These are phyloP conservation scores for Rhodeus uyekii DNA, from an alignment of 2,797 vertebrate species.

Conservation along the genomic window DNA sequence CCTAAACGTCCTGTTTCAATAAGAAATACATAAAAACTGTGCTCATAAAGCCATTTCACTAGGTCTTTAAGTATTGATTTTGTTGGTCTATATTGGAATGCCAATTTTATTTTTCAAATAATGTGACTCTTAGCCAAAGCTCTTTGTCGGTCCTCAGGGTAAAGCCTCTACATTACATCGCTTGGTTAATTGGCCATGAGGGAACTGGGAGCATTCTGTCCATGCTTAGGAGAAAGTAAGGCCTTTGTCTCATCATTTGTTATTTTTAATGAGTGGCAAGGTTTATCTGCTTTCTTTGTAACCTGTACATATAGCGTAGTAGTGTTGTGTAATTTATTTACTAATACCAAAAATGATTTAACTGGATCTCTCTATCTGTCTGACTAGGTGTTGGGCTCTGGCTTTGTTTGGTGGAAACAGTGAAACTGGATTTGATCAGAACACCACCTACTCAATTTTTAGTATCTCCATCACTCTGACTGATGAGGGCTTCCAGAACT, in stretches of 20 bases:
- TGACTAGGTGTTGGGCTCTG: slow-evolving; percentile 90
- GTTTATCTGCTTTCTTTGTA: background rate
- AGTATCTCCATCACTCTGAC: slow-evolving; percentile 95
- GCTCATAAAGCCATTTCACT: background rate
- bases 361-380: slow-evolving; percentile 39
- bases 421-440: slow-evolving; percentile 95
- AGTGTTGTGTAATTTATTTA: background rate
- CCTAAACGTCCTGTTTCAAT: background rate
- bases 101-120: background rate
- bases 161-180: slow-evolving; percentile 96
- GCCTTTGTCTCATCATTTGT: slow-evolving; percentile 57
- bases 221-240: slow-evolving; percentile 91
- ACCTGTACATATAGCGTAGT: slow-evolving; percentile 36
- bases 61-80: background rate
- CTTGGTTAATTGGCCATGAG: slow-evolving; percentile 97
- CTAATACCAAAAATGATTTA: background rate
- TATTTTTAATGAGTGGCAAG: background rate
- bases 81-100: background rate
- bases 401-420: slow-evolving; percentile 94
- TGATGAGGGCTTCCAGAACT: slow-evolving; percentile 91
- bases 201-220: slow-evolving; percentile 96
- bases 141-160: slow-evolving; percentile 74
- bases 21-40: background rate
- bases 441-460: slow-evolving; percentile 95
- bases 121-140: background rate